Evolutionary conservation across 2,113 vertebrate genomes (phyloP).

Genomic region (Dasypus novemcinctus): DNA sequence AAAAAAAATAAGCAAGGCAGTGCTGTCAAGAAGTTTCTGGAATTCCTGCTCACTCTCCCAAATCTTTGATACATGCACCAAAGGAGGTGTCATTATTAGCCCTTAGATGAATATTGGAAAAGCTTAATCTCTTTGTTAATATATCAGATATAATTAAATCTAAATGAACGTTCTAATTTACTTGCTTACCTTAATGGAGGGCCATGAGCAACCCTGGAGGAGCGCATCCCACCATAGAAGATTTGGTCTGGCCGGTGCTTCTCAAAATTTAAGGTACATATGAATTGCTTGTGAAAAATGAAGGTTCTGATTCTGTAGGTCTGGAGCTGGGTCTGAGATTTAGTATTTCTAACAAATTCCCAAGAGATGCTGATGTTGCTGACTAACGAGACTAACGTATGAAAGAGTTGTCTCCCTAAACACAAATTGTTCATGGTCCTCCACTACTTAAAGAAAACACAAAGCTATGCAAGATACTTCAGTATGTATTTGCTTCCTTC

Average conservation of each 20-base stretch:
- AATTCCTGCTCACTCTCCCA: not conserved
- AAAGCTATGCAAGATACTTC: not conserved
- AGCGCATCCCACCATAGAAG: not conserved
- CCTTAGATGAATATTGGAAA: not conserved
- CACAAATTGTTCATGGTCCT: not conserved
- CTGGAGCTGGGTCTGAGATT: not conserved
- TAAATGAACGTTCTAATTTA: not conserved
- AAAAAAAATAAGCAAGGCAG: not conserved
- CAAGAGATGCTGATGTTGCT: not conserved
- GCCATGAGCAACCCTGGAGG: not conserved
- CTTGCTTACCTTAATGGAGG: not conserved
- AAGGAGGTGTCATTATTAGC: not conserved
- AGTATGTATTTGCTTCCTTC: not conserved
- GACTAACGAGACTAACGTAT: not conserved
- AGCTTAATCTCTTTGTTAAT: not conserved
- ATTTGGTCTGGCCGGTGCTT: not conserved
- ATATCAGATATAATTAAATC: not conserved
- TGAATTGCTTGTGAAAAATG: not conserved
- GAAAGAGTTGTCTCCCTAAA: not conserved
- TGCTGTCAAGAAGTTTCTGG: accelerated
- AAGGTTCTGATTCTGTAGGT: not conserved
- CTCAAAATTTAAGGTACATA: not conserved
- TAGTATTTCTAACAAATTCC: not conserved
- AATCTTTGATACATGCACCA: not conserved
- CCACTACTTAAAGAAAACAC: not conserved